These are phyloP conservation scores for Cherax quadricarinatus DNA, from an alignment of 1,140 invertebrate species.

Conservation along the genomic window DNA sequence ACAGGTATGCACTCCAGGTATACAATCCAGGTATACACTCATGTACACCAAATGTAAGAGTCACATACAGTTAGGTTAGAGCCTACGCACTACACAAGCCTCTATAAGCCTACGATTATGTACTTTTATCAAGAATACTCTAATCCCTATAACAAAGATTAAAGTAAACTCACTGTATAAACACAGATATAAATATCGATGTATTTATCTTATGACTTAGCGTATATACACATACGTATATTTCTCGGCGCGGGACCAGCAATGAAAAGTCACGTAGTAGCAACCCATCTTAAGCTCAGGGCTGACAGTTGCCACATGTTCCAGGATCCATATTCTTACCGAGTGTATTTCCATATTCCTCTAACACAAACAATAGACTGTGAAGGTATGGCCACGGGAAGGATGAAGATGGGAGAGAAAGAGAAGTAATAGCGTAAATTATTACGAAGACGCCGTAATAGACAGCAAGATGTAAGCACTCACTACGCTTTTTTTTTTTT, in stretches of 20 bases:
- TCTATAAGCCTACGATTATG: no score
- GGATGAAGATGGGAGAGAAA: neutral
- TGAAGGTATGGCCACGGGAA: neutral
- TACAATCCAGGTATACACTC: no score
- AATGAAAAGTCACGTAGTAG: neutral
- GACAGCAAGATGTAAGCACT: neutral
- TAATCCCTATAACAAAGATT: no score
- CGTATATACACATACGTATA: no score
- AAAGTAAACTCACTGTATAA: no score
- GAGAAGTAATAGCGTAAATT: neutral
- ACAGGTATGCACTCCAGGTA: no score
- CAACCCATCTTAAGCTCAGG: neutral
- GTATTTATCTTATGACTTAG: no score
- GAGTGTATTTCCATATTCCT: neutral
- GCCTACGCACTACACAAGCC: no score
- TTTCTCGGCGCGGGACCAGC: neutral
- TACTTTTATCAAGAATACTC: no score
- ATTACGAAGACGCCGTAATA: neutral
- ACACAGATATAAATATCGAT: no score
- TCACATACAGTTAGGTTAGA: no score
- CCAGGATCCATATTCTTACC: neutral
- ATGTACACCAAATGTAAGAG: no score
- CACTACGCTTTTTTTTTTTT: neutral
- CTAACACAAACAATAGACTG: neutral
- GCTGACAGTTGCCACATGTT: neutral